Evolutionary conservation across 2,113 vertebrate species (phyloP), one percentile per base, ranked within the genome.

Genomic region (Ovis aries): DNA sequence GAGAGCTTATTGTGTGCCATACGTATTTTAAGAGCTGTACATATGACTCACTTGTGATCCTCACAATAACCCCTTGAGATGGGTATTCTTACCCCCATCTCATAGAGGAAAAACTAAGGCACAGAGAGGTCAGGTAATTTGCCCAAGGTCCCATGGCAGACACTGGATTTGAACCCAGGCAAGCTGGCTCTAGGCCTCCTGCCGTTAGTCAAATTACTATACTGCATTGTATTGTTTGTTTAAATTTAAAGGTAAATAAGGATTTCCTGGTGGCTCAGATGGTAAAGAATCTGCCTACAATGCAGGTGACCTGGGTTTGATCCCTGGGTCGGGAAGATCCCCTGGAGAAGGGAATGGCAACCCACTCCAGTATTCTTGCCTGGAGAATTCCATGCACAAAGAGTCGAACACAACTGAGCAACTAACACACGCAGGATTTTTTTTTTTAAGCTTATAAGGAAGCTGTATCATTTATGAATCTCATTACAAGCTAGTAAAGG

Each of bases 351-450:
- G 36, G 19, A 74, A 74, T 74, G 19, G 36, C 67, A 74, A 74
- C 36, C 67, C 36, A 40, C 3, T 74, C 64, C 21, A 74, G 36
- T 40, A 25, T 74, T 13, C 36, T 74, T 74, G 36, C 67, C 67
- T 40, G 21, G 67, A 71, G n/a, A 71, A 40, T 71, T 3, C 67
- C n/a, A 71, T 12, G 67, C 3, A 23, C 19, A 74, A 74, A 74
- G 67, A 74, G 36, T 23, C 4, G 1, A 25, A 74, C 36, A 74
- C n/a, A 1, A 13, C 0, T 40, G 21, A 74, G 11, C 0, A 0
- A 25, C 36, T 40, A 40, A 74, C 67, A 71, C n/a, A 71, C n/a
- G 25, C 10, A 25, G 67, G 11, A 74, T 13, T 50, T 9, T 87
- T 81, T 36, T 16, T 60, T 48, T 82, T 62, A 27, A 78, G 80